A percentile compares a stretch with the other conserved stretches of the same genome.
Conservation (phyloP, 1,140 invertebrate species). For the Drosophila ananassae region DNA sequence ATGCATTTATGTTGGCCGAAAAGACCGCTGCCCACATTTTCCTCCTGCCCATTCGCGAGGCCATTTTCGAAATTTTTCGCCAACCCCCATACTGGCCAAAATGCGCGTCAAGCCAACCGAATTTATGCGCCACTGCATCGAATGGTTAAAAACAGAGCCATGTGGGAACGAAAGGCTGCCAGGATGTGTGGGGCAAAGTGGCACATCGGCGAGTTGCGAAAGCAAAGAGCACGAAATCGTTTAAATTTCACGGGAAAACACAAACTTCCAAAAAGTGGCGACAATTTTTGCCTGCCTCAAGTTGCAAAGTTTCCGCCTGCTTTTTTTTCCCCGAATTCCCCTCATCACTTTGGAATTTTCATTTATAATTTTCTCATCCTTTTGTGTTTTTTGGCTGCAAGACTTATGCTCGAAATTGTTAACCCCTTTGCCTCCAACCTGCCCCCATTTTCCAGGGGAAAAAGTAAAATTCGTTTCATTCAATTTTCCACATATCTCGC, state of each 20-base stretch:
- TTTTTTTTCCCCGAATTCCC: not conserved
- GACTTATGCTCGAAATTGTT: conserved; percentile 60
- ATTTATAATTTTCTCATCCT: conserved; percentile 63
- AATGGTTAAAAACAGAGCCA: conserved; percentile 21
- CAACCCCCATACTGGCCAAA: conserved; percentile 1
- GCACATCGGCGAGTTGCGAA: conserved; percentile 1
- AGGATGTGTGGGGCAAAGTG: conserved; percentile 4
- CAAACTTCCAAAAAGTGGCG: conserved; percentile 66
- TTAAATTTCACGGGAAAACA: conserved; percentile 74
- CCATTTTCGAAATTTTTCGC: not conserved
- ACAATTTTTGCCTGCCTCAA: conserved; percentile 57
- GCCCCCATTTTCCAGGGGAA: conserved; percentile 1
- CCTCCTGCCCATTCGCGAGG: not conserved
- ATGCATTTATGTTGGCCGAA: not conserved
- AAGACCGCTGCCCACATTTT: not conserved
- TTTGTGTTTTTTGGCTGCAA: conserved; percentile 16
- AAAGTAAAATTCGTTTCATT: conserved; percentile 69
- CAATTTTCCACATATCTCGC: conserved; percentile 64
- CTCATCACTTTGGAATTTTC: conserved; percentile 65
- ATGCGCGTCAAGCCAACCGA: conserved; percentile 50
- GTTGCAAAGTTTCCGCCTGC: conserved; percentile 4
- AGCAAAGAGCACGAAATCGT: conserved; percentile 53
- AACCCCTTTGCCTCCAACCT: conserved; percentile 16
- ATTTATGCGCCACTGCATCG: conserved; percentile 69
- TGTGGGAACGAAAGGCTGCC: conserved; percentile 4